phyloP scores from a whole-genome alignment of 1,140 invertebrate genomes.

The Drosophila ohnishii region DNA sequence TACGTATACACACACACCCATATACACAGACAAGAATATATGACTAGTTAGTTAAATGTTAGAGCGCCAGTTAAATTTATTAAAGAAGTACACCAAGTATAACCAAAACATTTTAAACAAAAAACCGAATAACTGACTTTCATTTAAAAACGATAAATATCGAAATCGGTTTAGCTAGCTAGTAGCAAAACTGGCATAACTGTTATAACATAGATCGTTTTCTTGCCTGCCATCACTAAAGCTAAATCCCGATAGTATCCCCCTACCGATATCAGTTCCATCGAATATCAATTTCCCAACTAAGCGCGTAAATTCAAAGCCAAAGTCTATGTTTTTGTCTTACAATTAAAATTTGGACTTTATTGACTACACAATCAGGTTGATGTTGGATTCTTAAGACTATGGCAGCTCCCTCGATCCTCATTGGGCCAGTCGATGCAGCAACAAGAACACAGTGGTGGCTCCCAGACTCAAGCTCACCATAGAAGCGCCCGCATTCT shows the following conservation, averaged over 20 bases:
- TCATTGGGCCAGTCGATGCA: conserved; percentile 42
- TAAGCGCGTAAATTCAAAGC: not conserved
- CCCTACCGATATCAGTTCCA: too few relatives aligned
- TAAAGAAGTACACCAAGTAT: conserved; percentile 59
- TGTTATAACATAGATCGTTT: not conserved
- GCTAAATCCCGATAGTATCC: too few relatives aligned
- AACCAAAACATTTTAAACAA: conserved; percentile 55
- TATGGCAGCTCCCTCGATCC: conserved; percentile 14
- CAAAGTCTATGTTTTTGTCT: not conserved
- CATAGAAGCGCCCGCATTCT: conserved; percentile 49
- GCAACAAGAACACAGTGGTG: conserved; percentile 42
- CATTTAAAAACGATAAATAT: conserved; percentile 3
- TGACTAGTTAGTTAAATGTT: conserved; percentile 77
- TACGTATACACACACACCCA: conserved; percentile 60
- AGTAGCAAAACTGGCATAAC: not conserved
- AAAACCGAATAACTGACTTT: not conserved
- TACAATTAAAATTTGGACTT: conserved; percentile 53
- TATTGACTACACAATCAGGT: conserved; percentile 45
- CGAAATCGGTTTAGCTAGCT: not conserved
- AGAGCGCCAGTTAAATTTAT: conserved; percentile 75
- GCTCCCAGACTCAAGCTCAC: conserved; percentile 41
- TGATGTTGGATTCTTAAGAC: conserved; percentile 30
- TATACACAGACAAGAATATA: conserved; percentile 47
- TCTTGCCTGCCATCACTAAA: not conserved
- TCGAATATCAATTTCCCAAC: too few relatives aligned